Base-by-base conservation (phyloP, 2,888 invertebrate genomes). In the Drosophila kambysellisi region DNA sequence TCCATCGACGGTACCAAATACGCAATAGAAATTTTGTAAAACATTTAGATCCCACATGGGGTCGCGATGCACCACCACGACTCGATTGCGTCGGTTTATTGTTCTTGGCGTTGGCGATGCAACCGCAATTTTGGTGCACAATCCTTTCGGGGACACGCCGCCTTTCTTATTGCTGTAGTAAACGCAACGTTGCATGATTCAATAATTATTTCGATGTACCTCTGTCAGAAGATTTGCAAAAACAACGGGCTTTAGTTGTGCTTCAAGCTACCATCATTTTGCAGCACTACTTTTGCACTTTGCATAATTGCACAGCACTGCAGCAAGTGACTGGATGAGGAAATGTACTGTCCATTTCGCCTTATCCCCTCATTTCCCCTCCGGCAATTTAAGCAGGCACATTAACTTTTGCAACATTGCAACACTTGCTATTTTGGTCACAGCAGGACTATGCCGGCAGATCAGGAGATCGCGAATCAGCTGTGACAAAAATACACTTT, bases 71-170 rank as follows among this genome's bases (percentile, higher is more conserved):
- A 50, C n/a, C 9, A 20, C 1, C 0, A 39, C 39, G 11, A 75
- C 46, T 8, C 15, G 29, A 4, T 43, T 17, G 4, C 54, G 17
- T 15, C 50, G 46, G 4, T 4, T 20, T 7, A 48, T 32, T 9
- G 70, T 12, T 11, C 46, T 65, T 15, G 65, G 80, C n/a, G 70
- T 66, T 15, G 76, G 46, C 0, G 37, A 17, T 11, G 80, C 64
- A 3, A 80, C 17, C 1, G 43, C 17, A 2, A 76, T 70, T 25
- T 11, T 61, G 4, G 30, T 50, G 25, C 61, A 59, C 54, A 39
- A 46, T 35, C 17, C 12, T 11, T 35, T 56, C 1, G 61, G 58
- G 2, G 76, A 64, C 1, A 39, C 4, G 8, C 33, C 4, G 1
- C 20, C 52, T 0, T 43, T 20, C 4, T 43, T 29, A 7, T 52